Evolutionary conservation across 1,140 invertebrate genomes (phyloP).

Genomic region (Catajapyx aquilonaris): DNA sequence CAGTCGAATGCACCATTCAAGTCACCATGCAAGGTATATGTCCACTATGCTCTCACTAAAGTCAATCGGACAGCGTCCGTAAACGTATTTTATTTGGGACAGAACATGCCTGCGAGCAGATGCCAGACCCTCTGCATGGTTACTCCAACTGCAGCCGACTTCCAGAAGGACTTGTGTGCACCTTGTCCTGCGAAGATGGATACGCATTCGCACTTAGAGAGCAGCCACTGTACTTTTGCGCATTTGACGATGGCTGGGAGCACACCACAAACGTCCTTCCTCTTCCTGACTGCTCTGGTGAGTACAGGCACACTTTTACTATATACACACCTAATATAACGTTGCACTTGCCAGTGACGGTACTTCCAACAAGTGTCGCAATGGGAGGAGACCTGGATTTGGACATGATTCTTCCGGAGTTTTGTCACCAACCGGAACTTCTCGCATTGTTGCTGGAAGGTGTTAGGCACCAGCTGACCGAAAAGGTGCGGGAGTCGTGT

Average conservation of each 20-base stretch:
- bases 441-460: no score
- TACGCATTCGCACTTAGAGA: constrained; percentile 32
- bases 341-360: no score
- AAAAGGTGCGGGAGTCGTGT: no score
- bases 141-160: constrained; percentile 27
- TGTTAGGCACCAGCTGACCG: no score
- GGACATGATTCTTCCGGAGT: no score
- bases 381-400: no score
- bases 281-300: constrained; percentile 36
- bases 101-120: constrained; percentile 32
- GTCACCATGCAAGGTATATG: constrained; percentile 37
- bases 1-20: constrained; percentile 31
- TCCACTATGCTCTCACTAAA: constrained; percentile 1
- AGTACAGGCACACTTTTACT: constrained; percentile 2
- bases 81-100: constrained; percentile 7
- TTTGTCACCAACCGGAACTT: no score
- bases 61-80: not conserved
- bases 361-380: no score
- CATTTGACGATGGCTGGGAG: constrained; percentile 24
- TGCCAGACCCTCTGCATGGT: constrained; percentile 31
- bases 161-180: constrained; percentile 27
- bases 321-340: not conserved
- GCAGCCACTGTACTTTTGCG: constrained; percentile 25
- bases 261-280: constrained; percentile 22
- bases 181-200: constrained; percentile 32